Base-by-base conservation (phyloP, 2,113 vertebrate species). In the Pampusana beccarii region DNA sequence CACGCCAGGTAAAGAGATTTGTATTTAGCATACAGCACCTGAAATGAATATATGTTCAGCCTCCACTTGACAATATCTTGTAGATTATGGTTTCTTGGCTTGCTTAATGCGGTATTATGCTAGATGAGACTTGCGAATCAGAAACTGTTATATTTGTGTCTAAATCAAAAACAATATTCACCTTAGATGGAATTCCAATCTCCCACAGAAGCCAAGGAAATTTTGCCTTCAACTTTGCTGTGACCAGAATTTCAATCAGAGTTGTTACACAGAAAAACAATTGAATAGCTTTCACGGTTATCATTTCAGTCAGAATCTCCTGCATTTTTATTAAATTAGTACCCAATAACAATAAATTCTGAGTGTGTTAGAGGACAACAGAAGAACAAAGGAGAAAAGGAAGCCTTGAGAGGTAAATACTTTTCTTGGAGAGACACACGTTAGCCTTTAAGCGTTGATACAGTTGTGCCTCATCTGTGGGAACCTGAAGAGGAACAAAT, bases 241-340 rank as follows among this genome's bases (percentile, higher is more conserved):
- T 83, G 90, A 73, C 60, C 34, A 64, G 95, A 97, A 96, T 96
- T 97, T 93, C 64, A 93, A 90, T 92, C 64, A 60, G 85, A 80
- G 67, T 40, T 48, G 1, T 83, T 96, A 60, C 64, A 50, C 25
- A 77, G 82, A 38, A 93, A 96, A 96, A 88, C 93, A 95, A 86
- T 64, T 60, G 56, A 73, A 84, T 70, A 74, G 67, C 67, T 96
- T 88, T 86, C 42, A 67, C 90, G 23, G 79, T 96, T 95, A 90
- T 91, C 31, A 93, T 95, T 95, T 91, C 85, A 94, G 88, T 80
- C 79, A 92, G 92, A 91, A 88, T 88, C 79, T 60, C 33, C 75
- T 90, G 56, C 56, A 64, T 94, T 96, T 90, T 95, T 94, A 94
- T 94, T 96, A 86, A 94, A 96, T 95, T 96, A 96, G 75, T 74